Evolutionary conservation across 2,888 invertebrate genomes (phyloP), one percentile per base, ranked within the genome.

Genomic region (Laspeyria flexula): DNA sequence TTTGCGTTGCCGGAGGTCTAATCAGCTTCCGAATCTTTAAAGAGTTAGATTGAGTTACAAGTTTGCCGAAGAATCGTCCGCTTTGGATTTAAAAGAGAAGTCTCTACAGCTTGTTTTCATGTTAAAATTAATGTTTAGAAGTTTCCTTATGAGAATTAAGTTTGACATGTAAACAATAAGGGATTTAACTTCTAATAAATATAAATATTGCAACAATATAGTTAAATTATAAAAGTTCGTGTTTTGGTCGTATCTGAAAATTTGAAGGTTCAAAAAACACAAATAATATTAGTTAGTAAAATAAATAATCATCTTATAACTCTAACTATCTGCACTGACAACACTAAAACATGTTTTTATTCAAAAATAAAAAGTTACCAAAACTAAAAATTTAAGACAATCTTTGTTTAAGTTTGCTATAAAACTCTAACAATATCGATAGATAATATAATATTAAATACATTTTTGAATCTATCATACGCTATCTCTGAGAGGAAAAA

Each of bases 31-130:
- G 53, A 82, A 84, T 80, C 79, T 81, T 78, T 76, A 68, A 73
- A 60, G 74, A 83, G 81, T 84, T 80, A 79, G 75, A 82, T 83
- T 79, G 78, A 81, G 79, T 81, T 82, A 81, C 67, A 71, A 80
- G 65, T 83, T 83, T 62, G 58, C 60, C 59, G 61, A 65, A 71
- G 54, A 60, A 62, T 65, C 68, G 58, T 61, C 60, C 60, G 61
- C 57, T 65, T 61, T 53, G 57, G 63, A 71, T 73, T 72, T 60
- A 50, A 50, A 49, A 38, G 35, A 50, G 52, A 49, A 38, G 35
- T 60, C 61, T 64, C 55, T 60, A 60, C 55, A 43, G 52, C 54
- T 46, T 62, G 62, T 77, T 72, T 71, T 60, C 30, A 10, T 60
- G 40, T 63, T 47, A 16, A 55, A 56, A 43, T 51, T 45, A 46